Evolutionary conservation across 1,140 invertebrate genomes (phyloP).

Genomic region (Drosophila burlai): DNA sequence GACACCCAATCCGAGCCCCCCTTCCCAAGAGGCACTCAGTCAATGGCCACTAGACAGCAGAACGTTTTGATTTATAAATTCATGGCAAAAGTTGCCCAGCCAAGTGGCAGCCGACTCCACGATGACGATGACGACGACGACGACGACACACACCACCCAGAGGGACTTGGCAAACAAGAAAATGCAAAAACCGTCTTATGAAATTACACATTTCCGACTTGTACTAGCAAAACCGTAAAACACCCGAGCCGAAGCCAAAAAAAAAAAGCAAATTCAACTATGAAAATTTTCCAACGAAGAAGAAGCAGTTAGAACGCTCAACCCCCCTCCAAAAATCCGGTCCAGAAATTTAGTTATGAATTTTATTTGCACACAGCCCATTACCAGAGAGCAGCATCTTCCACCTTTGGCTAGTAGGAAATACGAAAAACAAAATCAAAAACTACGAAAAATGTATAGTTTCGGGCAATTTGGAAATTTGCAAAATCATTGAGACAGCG

Average conservation of each 20-base stretch:
- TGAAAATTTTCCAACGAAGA: slow-evolving; percentile 49
- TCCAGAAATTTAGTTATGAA: slow-evolving; percentile 65
- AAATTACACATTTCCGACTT: slow-evolving; percentile 84
- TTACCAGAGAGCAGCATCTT: slow-evolving; percentile 35
- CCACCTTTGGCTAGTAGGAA: slow-evolving; percentile 50
- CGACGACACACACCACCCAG: slow-evolving; percentile 52
- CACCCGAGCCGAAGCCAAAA: slow-evolving; percentile 66
- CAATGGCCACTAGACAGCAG: slow-evolving; percentile 72
- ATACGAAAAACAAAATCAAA: slow-evolving; percentile 2
- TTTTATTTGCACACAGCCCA: slow-evolving; percentile 48
- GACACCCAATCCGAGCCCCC: slow-evolving; percentile 43
- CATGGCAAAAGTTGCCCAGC: slow-evolving; percentile 80
- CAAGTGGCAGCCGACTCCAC: slow-evolving; percentile 67
- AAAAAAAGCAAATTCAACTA: slow-evolving; percentile 44
- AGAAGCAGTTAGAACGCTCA: slow-evolving; percentile 36
- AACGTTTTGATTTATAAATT: slow-evolving; percentile 82
- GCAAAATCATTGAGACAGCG: slow-evolving; percentile 77
- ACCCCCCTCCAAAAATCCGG: slow-evolving; percentile 15
- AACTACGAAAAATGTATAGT: slow-evolving; percentile 21
- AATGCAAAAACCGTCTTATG: slow-evolving; percentile 79
- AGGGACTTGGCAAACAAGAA: slow-evolving; percentile 67
- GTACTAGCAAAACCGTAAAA: slow-evolving; percentile 63
- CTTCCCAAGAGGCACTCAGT: slow-evolving; percentile 38
- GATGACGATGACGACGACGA: slow-evolving; percentile 38
- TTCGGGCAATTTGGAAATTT: slow-evolving; percentile 80